These are phyloP conservation scores for Cephus nigrinus DNA, from an alignment of 2,888 invertebrate species.

Conservation along the genomic window DNA sequence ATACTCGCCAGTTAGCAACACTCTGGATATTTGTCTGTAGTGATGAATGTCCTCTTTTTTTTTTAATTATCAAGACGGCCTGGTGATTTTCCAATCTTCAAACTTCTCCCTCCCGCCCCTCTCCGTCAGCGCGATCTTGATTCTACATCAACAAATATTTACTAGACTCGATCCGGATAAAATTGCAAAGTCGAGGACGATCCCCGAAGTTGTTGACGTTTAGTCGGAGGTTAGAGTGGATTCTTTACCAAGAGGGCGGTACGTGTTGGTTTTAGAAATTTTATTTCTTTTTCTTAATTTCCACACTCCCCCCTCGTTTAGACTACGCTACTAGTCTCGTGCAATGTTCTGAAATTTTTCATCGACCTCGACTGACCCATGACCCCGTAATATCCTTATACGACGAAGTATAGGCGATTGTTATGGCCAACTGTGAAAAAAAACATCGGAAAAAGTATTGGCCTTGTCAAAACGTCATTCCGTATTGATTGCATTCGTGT, in stretches of 20 bases:
- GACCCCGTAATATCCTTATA: neutral
- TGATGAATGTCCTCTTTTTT: neutral
- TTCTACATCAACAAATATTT: neutral
- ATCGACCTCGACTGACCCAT: neutral
- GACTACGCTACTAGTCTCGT: neutral
- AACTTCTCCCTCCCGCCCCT: neutral
- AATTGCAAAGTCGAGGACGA: neutral
- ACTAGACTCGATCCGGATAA: neutral
- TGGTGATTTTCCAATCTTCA: neutral
- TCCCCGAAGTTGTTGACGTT: neutral
- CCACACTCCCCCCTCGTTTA: neutral
- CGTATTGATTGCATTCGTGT: neutral
- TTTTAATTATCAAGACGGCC: neutral
- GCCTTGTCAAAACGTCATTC: neutral
- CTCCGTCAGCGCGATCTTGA: neutral
- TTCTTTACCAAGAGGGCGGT: neutral
- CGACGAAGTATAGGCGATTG: neutral
- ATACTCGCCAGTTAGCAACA: neutral
- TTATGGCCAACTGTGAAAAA: neutral
- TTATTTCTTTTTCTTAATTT: neutral
- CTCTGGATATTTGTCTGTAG: neutral
- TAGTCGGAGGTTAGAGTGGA: neutral
- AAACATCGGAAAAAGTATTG: neutral
- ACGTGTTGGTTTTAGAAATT: neutral
- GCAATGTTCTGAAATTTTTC: neutral